A percentile compares a stretch with the other conserved stretches of the same genome.
phyloP scores from a whole-genome alignment of 2,113 vertebrate species.

The Pheucticus melanocephalus region DNA sequence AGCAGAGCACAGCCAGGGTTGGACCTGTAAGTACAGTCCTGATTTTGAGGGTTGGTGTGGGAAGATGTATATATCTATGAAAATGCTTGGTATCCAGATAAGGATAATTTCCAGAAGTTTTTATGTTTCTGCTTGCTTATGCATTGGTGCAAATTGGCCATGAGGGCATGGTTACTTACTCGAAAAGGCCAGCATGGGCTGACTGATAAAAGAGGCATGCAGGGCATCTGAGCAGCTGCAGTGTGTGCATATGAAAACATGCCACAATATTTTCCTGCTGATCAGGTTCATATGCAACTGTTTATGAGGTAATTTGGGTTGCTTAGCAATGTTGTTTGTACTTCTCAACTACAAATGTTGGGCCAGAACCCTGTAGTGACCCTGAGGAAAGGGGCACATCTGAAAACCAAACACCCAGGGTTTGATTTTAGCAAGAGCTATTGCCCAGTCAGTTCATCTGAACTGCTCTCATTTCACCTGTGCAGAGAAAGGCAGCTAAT shows the following conservation, averaged over 20 bases:
- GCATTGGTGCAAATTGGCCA: not conserved
- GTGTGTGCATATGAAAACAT: not conserved
- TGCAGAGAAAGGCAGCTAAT: fast-evolving
- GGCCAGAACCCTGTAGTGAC: not conserved
- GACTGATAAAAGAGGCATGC: not conserved
- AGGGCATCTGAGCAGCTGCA: not conserved
- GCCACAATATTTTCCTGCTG: not conserved
- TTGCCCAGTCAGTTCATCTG: not conserved
- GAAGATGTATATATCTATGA: not conserved
- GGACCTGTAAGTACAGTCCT: not conserved
- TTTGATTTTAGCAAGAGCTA: not conserved
- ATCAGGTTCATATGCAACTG: not conserved
- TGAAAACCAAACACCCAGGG: not conserved
- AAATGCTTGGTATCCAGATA: not conserved
- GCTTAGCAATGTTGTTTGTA: not conserved
- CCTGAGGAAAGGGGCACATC: not conserved
- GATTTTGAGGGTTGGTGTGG: not conserved
- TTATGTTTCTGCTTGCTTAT: not conserved
- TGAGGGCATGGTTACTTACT: not conserved
- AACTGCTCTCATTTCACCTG: not conserved
- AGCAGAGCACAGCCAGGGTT: not conserved
- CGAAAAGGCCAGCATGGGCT: not conserved
- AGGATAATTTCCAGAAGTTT: not conserved
- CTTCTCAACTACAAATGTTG: not conserved
- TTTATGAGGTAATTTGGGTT: not conserved